A percentile compares a stretch with the other conserved stretches of the same genome.
phyloP scores from a whole-genome alignment of 2,113 vertebrate genomes.

The pig (Sus scrofa) region DNA sequence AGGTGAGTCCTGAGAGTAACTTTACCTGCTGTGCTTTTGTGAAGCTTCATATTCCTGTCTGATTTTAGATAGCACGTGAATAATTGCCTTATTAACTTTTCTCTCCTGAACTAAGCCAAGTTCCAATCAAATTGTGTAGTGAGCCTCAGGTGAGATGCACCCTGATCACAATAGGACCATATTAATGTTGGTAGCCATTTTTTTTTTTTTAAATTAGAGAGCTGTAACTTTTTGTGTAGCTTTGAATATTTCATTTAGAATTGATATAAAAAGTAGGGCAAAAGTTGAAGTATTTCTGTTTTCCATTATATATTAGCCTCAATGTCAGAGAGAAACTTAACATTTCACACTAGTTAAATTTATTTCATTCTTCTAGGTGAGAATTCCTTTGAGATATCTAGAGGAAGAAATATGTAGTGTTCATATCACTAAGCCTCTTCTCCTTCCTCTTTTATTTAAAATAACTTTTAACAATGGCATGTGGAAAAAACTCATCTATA shows the following conservation, averaged over 20 bases:
- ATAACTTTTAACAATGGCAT: background rate
- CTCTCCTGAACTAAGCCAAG: constrained; percentile 33
- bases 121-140: background rate
- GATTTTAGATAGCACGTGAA: constrained; percentile 33
- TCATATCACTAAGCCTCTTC: background rate
- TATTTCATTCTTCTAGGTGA: constrained; percentile 40
- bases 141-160: background rate
- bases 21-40: background rate
- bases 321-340: constrained; percentile 73
- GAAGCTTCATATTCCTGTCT: constrained; percentile 32
- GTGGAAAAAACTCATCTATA: background rate
- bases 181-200: constrained; percentile 50
- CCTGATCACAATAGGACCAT: background rate
- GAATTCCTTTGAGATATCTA: constrained; percentile 67
- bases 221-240: constrained; percentile 23
- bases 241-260: constrained; percentile 73
- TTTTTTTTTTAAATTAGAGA: constrained; percentile 51
- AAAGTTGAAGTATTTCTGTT: constrained; percentile 70
- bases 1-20: background rate
- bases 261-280: constrained; percentile 73
- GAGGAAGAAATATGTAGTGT: constrained; percentile 54
- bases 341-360: constrained; percentile 75
- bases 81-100: constrained; percentile 70
- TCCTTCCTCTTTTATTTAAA: constrained; percentile 37
- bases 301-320: constrained; percentile 75